A percentile compares a stretch with the other conserved stretches of the same genome.
These are phyloP conservation scores for Melanogrammus aeglefinus DNA, from an alignment of 2,797 vertebrate genomes.

Conservation along the genomic window DNA sequence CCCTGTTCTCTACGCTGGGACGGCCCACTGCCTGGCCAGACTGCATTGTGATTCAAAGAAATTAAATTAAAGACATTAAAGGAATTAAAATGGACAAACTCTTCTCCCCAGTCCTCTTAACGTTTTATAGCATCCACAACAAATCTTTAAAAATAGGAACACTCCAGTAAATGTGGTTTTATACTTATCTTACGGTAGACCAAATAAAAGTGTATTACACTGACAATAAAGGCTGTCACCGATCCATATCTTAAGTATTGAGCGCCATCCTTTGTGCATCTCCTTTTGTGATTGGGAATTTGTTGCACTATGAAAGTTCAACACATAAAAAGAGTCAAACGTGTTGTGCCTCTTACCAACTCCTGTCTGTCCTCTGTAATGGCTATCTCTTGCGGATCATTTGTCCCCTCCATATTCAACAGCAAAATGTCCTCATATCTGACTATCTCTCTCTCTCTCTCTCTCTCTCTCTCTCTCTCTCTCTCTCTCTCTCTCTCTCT, in stretches of 20 bases:
- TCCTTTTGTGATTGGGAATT: neutral
- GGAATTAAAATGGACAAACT: no score
- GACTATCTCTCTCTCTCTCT: neutral
- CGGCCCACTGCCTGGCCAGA: no score
- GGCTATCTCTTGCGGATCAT: neutral
- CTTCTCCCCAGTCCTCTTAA: no score
- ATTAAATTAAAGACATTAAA: no score
- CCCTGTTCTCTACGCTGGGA: neutral
- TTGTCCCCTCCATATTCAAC: neutral
- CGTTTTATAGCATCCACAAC: neutral
- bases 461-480: constrained; percentile 1
- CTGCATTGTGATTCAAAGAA: no score
- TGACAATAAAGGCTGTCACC: neutral
- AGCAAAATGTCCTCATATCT: neutral
- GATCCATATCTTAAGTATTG: neutral
- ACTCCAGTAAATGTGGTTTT: neutral
- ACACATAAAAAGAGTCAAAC: neutral
- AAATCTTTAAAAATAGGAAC: neutral
- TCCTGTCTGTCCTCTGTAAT: neutral
- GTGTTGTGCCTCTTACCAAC: neutral
- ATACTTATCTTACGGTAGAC: neutral
- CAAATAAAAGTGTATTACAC: neutral
- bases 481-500: no score
- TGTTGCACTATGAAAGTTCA: neutral
- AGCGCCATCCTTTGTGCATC: neutral